phyloP scores from a whole-genome alignment of 2,888 invertebrate genomes.

The Heteromurus nitidus region DNA sequence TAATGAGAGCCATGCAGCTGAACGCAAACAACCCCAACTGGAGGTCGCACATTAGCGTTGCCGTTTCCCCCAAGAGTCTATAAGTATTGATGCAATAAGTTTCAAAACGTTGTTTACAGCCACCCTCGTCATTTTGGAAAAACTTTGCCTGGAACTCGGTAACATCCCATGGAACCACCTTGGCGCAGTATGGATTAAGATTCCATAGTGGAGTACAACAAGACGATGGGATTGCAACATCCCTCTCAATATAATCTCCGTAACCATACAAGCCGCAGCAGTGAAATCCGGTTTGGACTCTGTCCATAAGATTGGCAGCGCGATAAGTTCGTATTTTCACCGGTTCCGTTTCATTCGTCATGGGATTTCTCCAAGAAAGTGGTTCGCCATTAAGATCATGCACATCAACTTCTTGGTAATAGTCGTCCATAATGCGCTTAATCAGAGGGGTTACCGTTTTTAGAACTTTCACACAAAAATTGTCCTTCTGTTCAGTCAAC shows the following conservation, averaged over 20 bases:
- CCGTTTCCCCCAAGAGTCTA: slow-evolving; percentile 1
- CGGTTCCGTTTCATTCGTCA: background rate
- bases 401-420: slow-evolving; percentile 18
- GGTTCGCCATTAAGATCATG: background rate
- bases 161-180: slow-evolving; percentile 3
- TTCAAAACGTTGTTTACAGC: slow-evolving; percentile 4
- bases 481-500: background rate
- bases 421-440: background rate
- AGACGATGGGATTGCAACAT: background rate
- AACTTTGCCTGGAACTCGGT: slow-evolving; percentile 13
- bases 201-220: slow-evolving; percentile 41
- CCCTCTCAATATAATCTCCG: background rate
- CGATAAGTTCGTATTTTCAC: slow-evolving; percentile 16
- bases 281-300: slow-evolving; percentile 3
- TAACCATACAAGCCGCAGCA: slow-evolving; percentile 21
- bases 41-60: background rate
- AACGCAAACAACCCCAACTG: slow-evolving; percentile 12
- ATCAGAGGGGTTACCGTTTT: background rate
- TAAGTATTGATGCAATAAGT: slow-evolving; percentile 5
- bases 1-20: background rate
- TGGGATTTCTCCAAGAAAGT: background rate
- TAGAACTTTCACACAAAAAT: background rate
- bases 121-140: background rate
- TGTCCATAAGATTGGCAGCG: slow-evolving; percentile 36
- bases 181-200: slow-evolving; percentile 29